These are phyloP conservation scores for Lepisosteus osseus DNA, from an alignment of 2,113 vertebrate species.

Conservation along the genomic window DNA sequence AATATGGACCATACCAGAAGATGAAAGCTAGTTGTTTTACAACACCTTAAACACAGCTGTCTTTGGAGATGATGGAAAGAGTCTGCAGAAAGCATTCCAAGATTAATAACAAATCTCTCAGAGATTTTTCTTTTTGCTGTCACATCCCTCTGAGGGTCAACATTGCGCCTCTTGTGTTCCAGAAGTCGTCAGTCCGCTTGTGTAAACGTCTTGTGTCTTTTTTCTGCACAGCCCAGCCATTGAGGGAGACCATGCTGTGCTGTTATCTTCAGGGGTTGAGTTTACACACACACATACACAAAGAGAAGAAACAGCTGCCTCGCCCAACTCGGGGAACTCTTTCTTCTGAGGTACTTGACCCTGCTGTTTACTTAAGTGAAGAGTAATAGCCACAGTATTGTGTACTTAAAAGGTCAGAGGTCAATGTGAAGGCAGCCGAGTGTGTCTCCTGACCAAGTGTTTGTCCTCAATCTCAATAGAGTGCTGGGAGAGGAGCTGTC, in stretches of 20 bases:
- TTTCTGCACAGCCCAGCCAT: neutral
- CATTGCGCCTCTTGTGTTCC: neutral
- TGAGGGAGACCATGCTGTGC: neutral
- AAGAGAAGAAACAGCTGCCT: constrained; percentile 11
- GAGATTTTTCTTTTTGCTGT: neutral
- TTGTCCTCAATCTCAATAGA: constrained; percentile 42
- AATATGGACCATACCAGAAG: too few relatives aligned
- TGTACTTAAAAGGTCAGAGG: constrained; percentile 63
- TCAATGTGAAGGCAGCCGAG: constrained; percentile 35
- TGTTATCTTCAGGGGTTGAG: neutral
- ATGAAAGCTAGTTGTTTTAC: too few relatives aligned
- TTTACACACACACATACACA: constrained; percentile 10
- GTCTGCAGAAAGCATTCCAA: neutral
- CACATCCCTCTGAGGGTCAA: neutral
- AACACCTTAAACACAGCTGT: too few relatives aligned
- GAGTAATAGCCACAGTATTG: constrained; percentile 59
- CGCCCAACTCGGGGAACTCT: constrained; percentile 8
- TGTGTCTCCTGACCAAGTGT: neutral
- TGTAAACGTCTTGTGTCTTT: neutral
- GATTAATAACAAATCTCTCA: neutral
- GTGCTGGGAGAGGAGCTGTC: constrained; percentile 28
- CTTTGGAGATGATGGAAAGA: neutral
- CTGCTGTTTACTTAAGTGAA: constrained; percentile 53
- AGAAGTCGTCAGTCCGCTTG: neutral
- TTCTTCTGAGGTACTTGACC: constrained; percentile 33